Evolutionary conservation across 2,888 invertebrate genomes (phyloP), one percentile per base, ranked within the genome.

Genomic region (Osmoderma eremita): DNA sequence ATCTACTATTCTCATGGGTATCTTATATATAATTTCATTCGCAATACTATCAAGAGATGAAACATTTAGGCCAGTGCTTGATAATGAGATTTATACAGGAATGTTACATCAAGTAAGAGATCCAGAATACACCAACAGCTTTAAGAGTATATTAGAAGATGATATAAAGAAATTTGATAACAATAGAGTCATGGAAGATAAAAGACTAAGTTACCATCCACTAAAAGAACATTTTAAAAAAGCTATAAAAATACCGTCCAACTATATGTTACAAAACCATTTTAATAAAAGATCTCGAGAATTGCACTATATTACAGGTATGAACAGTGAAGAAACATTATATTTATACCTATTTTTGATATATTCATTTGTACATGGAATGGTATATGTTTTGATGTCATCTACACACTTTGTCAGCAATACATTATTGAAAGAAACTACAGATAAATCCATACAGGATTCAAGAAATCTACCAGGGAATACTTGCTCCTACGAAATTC

Each of bases 341-440:
- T 67, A 78, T 64, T 71, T 76, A 70, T 75, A 80, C 67, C 74
- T 78, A 18, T 70, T 80, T 69, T 68, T 80, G 15, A 63, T 79
- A 13, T 78, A 76, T 65, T 78, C 80, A 3, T 80, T 79, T 66
- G 45, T 77, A 17, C 78, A 80, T 63, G 79, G 78, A 58, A 71
- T 79, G 22, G 68, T 79, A 49, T 73, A 77, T 5, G 64, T 81
- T n/a, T 63, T 80, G n/a, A 75, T 72, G 41, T 70, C 71, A 12
- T 70, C 74, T 8, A 58, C 75, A n/a, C 68, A 75, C 13, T 76
- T 76, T 62, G 1, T 24, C 30, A 58, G 36, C 18, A 63, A 18
- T 18, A 15, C n/a, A n/a, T 5, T 30, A 30, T 6, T 4, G 1
- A 6, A 10, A 5, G 10, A n/a, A 45, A 56, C 3, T 1, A 36